These are phyloP conservation scores for Eupsilia transversa DNA, from an alignment of 2,888 invertebrate genomes.

Conservation along the genomic window DNA sequence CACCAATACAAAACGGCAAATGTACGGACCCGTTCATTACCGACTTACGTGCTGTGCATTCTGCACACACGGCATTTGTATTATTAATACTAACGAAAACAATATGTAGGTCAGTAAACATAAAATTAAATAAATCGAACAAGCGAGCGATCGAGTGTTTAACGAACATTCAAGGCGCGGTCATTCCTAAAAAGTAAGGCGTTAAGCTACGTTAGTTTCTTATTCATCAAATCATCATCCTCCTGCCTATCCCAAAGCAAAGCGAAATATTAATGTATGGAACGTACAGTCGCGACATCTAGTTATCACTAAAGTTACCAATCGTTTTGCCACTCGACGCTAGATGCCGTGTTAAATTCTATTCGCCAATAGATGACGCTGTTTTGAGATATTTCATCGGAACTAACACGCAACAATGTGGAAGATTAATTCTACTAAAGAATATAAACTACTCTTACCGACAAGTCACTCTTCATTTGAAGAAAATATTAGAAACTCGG, in stretches of 20 bases:
- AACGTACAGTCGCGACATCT: conserved; percentile 42
- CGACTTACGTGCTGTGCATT: no score
- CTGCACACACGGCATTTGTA: no score
- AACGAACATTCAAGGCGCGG: no score
- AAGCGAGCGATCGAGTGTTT: no score
- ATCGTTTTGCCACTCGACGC: conserved; percentile 56
- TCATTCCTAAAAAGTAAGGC: not conserved
- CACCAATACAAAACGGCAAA: not conserved
- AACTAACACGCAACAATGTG: accelerated
- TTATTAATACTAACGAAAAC: no score
- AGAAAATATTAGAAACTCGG: not conserved
- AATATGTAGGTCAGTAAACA: no score
- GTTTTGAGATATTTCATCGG: accelerated
- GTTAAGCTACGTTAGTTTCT: not conserved
- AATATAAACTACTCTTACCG: no score
- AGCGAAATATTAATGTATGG: no score
- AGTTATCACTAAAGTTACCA: not conserved
- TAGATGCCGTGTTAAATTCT: conserved; percentile 65
- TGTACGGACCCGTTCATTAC: no score
- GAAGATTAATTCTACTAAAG: no score
- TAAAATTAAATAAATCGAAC: no score
- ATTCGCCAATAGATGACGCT: conserved; percentile 67
- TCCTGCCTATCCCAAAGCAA: not conserved
- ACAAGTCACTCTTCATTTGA: not conserved
- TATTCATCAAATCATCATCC: not conserved